Percentiles rank a stretch among this genome's conserved stretches.
Conservation (phyloP, 2,797 vertebrate species). For the Hipposideros larvatus region DNA sequence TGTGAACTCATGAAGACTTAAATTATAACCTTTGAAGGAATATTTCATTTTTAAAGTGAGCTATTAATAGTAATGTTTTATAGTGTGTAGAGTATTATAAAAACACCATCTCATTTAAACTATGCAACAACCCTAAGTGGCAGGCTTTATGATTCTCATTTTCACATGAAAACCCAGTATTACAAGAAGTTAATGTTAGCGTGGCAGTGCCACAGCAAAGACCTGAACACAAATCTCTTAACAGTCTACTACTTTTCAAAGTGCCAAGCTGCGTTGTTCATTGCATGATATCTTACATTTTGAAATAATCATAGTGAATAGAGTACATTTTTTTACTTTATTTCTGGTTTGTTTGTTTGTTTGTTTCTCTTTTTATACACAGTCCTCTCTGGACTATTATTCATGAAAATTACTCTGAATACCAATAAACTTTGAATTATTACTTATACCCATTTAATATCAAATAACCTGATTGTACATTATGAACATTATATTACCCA, state of each 20-base stretch:
- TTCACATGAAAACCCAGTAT: neutral
- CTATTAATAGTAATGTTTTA: neutral
- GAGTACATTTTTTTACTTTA: neutral
- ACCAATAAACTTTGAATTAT: neutral
- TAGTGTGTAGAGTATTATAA: neutral
- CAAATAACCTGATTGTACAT: neutral
- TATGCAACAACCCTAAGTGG: neutral
- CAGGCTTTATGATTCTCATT: neutral
- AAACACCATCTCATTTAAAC: neutral
- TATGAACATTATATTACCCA: neutral
- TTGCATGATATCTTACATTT: neutral
- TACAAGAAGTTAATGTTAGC: neutral
- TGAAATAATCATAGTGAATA: neutral
- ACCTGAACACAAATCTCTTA: neutral
- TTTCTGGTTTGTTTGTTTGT: neutral
- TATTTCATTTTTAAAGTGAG: slow-evolving; percentile 37
- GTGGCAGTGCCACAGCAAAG: neutral
- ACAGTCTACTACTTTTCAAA: neutral
- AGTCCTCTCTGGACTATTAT: neutral
- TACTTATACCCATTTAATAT: neutral
- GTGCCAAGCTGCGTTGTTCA: neutral
- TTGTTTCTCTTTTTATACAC: neutral
- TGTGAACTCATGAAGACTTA: slow-evolving; percentile 37
- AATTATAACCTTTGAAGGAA: neutral
- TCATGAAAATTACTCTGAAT: neutral